Evolutionary conservation across 2,113 vertebrate species (phyloP).

Genomic region (Odontesthes bonariensis): DNA sequence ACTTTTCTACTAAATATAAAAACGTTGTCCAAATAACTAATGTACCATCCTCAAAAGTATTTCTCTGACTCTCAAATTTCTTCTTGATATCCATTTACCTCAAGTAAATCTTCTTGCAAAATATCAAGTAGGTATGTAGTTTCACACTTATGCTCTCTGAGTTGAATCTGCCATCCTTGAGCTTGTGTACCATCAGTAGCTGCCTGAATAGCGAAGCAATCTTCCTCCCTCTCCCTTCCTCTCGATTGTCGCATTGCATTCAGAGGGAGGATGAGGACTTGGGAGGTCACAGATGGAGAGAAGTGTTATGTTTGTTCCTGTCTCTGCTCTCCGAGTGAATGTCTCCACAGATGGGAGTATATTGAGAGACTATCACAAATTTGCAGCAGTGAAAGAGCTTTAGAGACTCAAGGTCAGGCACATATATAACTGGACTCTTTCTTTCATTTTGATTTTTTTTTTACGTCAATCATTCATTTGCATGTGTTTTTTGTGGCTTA

Average conservation of each 20-base stretch:
- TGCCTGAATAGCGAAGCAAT: slow-evolving; percentile 66
- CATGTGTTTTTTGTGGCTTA: slow-evolving; percentile 26
- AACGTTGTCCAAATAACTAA: background rate
- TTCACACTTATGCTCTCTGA: slow-evolving; percentile 53
- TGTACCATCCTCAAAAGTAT: background rate
- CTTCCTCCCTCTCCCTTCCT: slow-evolving; percentile 64
- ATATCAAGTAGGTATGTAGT: slow-evolving; percentile 25
- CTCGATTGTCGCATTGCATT: slow-evolving; percentile 72
- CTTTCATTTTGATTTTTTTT: slow-evolving; percentile 37
- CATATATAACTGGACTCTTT: slow-evolving; percentile 49
- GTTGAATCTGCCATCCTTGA: slow-evolving; percentile 76
- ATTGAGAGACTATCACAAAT: slow-evolving; percentile 75
- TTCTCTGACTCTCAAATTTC: background rate
- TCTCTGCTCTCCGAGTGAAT: slow-evolving; percentile 72
- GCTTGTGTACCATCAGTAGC: slow-evolving; percentile 62
- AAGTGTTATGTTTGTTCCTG: slow-evolving; percentile 78
- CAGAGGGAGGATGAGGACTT: slow-evolving; percentile 70
- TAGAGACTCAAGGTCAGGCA: slow-evolving; percentile 73
- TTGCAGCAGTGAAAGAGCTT: slow-evolving; percentile 71
- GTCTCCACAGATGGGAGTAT: slow-evolving; percentile 77
- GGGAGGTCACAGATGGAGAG: slow-evolving; percentile 79
- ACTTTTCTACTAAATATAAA: background rate
- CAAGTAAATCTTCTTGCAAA: slow-evolving; percentile 29
- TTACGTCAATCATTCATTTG: slow-evolving; percentile 33
- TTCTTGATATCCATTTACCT: background rate